Evolutionary conservation across 1,140 invertebrate genomes (phyloP), one percentile per base, ranked within the genome.

Genomic region (Cyclina sinensis): DNA sequence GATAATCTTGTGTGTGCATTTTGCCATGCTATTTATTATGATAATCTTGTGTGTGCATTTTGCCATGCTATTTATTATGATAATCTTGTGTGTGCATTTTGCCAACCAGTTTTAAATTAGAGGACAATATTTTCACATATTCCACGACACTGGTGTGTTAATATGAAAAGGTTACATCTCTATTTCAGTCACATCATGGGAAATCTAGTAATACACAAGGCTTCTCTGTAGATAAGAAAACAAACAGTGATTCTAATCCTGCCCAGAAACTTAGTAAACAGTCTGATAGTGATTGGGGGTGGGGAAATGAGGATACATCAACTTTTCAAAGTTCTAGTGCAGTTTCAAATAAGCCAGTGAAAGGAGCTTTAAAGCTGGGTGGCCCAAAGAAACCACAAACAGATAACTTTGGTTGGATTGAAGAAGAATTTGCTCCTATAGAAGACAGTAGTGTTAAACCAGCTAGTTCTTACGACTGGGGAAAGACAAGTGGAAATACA

Each of bases 401-500:
- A 89, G 95, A 96, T 88, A 96, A 96, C 89, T 95, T 95, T 27
- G 96, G 96, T 85, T 96, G 95, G 88, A 96, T 97, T 97, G 97
- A 97, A 78, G 97, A 98, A 91, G 96, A 97, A 3, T 98, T 98
- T 81, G 91, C 92, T 43, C 91, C 91, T 39, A 93, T 92, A 1
- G 91, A 92, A 39, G 91, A 93, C 70, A 90, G 74, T 37, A 91
- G 91, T 39, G 68, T 94, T 2, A 59, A 88, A 21, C 89, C 93
- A n/a, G 91, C 93, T 27, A 94, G 93, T 90, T 85, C 92, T 16
- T 95, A 95, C 78, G 91, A 94, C 92, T 95, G 94, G 94, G 93
- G 93, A 51, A 57, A 54, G n/a, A 16, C 88, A 9, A 68, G 32
- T 0, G 82, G 70, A n/a, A 39, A 80, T 14, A 62, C 32, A 39